Percentiles rank a stretch among this genome's conserved stretches.
phyloP scores from a whole-genome alignment of 2,113 vertebrate genomes.

The Aleadryas rufinucha region DNA sequence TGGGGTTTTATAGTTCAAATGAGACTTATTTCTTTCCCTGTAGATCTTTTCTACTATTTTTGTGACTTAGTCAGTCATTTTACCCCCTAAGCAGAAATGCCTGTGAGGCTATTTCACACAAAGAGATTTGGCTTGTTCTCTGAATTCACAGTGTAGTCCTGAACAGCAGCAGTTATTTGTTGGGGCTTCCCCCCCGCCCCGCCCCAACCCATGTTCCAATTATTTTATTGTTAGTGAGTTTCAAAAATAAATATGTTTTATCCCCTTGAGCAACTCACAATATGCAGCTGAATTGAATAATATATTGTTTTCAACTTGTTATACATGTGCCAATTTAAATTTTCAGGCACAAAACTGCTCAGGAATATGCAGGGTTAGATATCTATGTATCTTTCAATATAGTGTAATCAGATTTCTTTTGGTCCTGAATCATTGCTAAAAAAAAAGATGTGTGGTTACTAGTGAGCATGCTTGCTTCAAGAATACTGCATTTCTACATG shows the following conservation, averaged over 20 bases:
- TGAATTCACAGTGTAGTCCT: neutral
- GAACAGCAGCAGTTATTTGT: neutral
- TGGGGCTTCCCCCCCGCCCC: no score
- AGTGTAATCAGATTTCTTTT: conserved; percentile 10
- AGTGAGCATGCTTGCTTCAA: conserved; percentile 33
- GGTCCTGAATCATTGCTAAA: neutral
- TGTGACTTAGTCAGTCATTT: neutral
- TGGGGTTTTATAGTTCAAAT: neutral
- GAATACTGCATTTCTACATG: conserved; percentile 68
- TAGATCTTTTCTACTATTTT: neutral
- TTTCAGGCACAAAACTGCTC: neutral
- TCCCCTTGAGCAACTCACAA: neutral
- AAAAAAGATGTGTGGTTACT: neutral
- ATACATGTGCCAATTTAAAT: neutral
- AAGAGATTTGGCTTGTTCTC: neutral
- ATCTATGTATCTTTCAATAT: neutral
- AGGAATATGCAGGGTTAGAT: neutral
- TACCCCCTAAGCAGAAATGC: neutral
- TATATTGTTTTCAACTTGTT: neutral
- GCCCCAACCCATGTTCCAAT: no score
- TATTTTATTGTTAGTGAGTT: neutral
- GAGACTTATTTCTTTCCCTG: neutral
- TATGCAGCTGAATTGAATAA: neutral
- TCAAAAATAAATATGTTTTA: conserved; percentile 8
- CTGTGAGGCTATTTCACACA: neutral